Conservation (phyloP, 37 sponge, comb jelly and placozoan genomes). For the Halisarca cf. caerulea region DNA sequence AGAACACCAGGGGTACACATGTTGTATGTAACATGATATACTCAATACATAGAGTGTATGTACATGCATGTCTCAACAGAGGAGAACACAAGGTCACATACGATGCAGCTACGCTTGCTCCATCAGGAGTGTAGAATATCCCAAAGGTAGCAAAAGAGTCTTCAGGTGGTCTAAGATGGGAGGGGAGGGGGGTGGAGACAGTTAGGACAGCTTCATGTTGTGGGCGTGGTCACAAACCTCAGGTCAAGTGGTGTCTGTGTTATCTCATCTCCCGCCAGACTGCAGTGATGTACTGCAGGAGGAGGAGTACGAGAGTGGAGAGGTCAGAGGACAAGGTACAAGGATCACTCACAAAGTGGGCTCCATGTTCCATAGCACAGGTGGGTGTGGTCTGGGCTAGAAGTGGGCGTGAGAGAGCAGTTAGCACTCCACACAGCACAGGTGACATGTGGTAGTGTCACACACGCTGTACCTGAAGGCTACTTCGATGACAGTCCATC, state of each 20-base stretch:
- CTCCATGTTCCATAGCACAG: constrained; percentile 84
- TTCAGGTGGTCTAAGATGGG: not conserved
- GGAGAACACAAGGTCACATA: constrained; percentile 32
- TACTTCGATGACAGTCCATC: constrained; percentile 70
- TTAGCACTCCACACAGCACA: not conserved
- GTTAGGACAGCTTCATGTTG: too few relatives aligned
- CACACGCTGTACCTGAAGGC: constrained; percentile 52
- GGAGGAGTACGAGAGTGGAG: not conserved
- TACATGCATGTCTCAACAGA: too few relatives aligned
- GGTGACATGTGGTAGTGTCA: not conserved
- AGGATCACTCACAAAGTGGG: constrained; percentile 44
- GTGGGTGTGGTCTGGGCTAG: constrained; percentile 70
- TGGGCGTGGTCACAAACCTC: constrained; percentile 22
- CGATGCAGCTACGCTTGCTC: constrained; percentile 68
- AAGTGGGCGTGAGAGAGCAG: not conserved
- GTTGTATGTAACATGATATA: too few relatives aligned
- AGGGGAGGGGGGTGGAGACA: not conserved
- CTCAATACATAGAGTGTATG: too few relatives aligned
- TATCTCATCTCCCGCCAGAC: constrained; percentile 46
- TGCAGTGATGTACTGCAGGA: constrained; percentile 69
- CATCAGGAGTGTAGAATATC: constrained; percentile 60
- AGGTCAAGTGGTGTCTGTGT: constrained; percentile 49
- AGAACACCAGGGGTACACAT: too few relatives aligned
- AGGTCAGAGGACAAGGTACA: not conserved
- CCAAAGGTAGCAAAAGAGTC: constrained; percentile 31